phyloP scores from a whole-genome alignment of 2,113 vertebrate genomes.

The Sturnus vulgaris region DNA sequence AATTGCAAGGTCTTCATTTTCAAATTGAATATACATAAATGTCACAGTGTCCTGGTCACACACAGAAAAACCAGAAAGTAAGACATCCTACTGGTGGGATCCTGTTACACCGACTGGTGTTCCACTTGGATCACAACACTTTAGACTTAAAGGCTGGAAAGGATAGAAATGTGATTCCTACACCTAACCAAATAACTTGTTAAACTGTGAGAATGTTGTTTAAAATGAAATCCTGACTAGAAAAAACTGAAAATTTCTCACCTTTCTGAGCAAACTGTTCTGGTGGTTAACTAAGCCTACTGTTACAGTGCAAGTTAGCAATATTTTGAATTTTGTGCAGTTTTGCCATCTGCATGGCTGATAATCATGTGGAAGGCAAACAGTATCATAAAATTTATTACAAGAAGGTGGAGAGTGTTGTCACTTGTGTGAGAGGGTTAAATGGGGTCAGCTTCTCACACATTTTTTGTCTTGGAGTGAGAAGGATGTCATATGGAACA shows the following conservation, averaged over 20 bases:
- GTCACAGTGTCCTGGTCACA: background rate
- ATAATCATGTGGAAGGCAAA: background rate
- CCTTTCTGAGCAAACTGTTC: background rate
- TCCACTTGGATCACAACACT: background rate
- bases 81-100: background rate
- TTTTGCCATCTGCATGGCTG: background rate
- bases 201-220: background rate
- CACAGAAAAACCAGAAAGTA: background rate
- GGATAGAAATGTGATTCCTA: background rate
- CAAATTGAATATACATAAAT: background rate
- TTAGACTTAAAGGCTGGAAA: background rate
- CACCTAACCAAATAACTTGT: background rate
- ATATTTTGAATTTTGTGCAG: background rate
- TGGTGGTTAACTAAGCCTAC: background rate
- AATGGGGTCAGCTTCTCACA: background rate
- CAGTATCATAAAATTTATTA: background rate
- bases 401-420: background rate
- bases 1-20: background rate
- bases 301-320: background rate
- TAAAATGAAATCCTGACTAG: background rate
- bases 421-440: background rate
- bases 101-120: background rate
- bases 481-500: background rate
- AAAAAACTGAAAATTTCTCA: background rate
- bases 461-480: background rate